phyloP scores from a whole-genome alignment of 2,113 vertebrate genomes.

The Anseranas semipalmata region DNA sequence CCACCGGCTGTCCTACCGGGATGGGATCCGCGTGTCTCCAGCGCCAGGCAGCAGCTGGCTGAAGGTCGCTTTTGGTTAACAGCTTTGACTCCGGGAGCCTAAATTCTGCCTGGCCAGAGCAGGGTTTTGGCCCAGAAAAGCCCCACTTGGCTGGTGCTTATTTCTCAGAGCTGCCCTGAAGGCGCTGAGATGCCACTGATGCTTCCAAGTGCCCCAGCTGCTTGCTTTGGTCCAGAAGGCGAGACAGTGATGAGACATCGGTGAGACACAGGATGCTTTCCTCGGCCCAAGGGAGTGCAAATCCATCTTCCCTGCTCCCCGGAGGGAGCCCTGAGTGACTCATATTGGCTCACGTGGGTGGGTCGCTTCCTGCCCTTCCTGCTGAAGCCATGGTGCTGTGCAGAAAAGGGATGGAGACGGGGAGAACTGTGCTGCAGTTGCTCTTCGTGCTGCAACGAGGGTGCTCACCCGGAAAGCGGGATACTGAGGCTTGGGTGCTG shows the following conservation, averaged over 20 bases:
- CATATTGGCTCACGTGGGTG: not conserved
- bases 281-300: not conserved
- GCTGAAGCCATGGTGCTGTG: not conserved
- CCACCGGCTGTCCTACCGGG: accelerated
- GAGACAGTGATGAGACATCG: accelerated
- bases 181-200: not conserved
- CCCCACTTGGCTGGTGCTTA: not conserved
- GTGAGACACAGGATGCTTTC: not conserved
- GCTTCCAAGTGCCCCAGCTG: not conserved
- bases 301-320: not conserved
- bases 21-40: not conserved
- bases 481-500: not conserved
- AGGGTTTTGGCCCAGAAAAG: not conserved
- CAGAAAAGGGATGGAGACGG: not conserved
- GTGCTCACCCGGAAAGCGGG: accelerated
- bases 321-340: not conserved
- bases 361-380: not conserved
- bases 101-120: not conserved
- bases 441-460: accelerated
- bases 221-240: not conserved
- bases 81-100: not conserved
- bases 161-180: not conserved
- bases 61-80: not conserved
- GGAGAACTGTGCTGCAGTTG: accelerated
- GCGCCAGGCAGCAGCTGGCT: not conserved